phyloP scores from a whole-genome alignment of 2,888 invertebrate species.

The Melipona bicolor region DNA sequence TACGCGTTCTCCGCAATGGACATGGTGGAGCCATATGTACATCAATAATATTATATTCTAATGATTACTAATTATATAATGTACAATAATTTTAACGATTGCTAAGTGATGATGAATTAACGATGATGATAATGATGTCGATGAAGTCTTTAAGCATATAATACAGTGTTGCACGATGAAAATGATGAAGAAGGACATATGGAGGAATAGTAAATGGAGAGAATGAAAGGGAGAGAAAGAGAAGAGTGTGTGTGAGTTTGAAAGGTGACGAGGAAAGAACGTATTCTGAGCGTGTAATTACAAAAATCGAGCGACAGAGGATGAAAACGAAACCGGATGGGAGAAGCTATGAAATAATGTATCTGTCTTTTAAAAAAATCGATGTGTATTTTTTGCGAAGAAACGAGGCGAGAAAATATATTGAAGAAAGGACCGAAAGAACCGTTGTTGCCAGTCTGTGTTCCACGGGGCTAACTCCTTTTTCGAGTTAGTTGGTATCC shows the following conservation, averaged over 20 bases:
- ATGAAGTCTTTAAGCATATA: conserved; percentile 72
- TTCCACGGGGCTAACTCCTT: conserved; percentile 37
- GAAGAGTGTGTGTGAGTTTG: not conserved
- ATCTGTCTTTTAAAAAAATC: conserved; percentile 61
- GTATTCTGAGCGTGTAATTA: conserved; percentile 33
- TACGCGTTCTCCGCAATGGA: conserved; percentile 50
- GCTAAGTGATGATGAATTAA: conserved; percentile 60
- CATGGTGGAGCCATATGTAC: conserved; percentile 72
- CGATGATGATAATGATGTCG: conserved; percentile 4
- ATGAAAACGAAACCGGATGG: conserved; percentile 20
- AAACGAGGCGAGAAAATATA: conserved; percentile 35
- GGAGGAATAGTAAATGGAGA: conserved; percentile 33
- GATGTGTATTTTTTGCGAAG: conserved; percentile 58
- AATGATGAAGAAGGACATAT: not conserved
- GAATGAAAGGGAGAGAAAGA: conserved; percentile 32
- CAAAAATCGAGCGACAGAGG: conserved; percentile 36
- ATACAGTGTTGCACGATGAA: conserved; percentile 66
- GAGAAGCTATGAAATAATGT: conserved; percentile 25
- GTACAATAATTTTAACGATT: conserved; percentile 81
- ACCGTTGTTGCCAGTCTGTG: conserved; percentile 44
- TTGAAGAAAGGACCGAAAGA: conserved; percentile 11
- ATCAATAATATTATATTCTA: conserved; percentile 81
- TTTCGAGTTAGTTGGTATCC: conserved; percentile 25
- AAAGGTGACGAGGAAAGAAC: not conserved
- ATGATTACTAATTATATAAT: conserved; percentile 80